Evolutionary conservation across 2,113 vertebrate species (phyloP).

Genomic region (Platysternon megacephalum): DNA sequence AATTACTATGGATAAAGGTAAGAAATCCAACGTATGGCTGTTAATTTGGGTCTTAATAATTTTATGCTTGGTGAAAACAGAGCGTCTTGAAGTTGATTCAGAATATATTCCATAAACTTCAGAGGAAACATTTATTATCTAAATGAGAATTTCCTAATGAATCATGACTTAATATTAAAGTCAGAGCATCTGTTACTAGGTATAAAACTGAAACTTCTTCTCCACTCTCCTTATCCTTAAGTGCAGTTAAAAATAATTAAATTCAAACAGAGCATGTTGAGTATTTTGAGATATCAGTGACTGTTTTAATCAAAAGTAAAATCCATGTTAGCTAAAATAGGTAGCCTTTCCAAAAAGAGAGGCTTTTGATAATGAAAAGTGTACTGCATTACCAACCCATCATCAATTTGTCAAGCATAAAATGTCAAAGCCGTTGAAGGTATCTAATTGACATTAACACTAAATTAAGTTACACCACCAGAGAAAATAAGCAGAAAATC

Average conservation of each 20-base stretch:
- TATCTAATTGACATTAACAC: not conserved
- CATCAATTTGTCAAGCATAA: conserved; percentile 39
- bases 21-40: not conserved
- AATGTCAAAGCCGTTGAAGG: conserved; percentile 45
- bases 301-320: conserved; percentile 63
- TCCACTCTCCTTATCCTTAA: not conserved
- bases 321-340: not conserved
- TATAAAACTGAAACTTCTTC: not conserved
- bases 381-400: not conserved
- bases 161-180: not conserved
- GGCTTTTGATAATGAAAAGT: conserved; percentile 16
- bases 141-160: not conserved
- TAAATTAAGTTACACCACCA: not conserved
- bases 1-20: not conserved
- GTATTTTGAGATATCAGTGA: conserved; percentile 35
- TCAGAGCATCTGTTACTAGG: not conserved
- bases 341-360: not conserved
- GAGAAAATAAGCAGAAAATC: conserved; percentile 15
- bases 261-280: conserved; percentile 47
- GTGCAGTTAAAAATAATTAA: conserved; percentile 46
- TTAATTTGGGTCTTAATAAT: rapidly evolving
- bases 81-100: not conserved
- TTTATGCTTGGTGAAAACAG: rapidly evolving
- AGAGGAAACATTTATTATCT: not conserved
- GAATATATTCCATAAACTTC: not conserved